A percentile compares a stretch with the other conserved stretches of the same genome.
These are phyloP conservation scores for Nycteola revayana DNA, from an alignment of 2,888 invertebrate species.

Conservation along the genomic window DNA sequence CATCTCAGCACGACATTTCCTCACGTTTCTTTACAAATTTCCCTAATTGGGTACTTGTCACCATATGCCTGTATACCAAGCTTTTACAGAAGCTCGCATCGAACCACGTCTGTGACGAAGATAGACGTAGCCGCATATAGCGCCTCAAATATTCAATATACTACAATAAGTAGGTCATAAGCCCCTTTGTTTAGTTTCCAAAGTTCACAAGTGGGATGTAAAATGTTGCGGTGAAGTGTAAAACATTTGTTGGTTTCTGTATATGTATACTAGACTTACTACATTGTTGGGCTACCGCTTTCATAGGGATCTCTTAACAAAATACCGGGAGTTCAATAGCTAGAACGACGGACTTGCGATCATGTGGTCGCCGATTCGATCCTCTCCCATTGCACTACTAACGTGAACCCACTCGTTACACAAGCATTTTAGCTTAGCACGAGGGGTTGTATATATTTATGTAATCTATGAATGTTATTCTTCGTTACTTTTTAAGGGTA, in stretches of 20 bases:
- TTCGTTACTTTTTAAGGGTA: background rate
- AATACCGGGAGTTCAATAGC: no score
- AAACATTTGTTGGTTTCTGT: constrained; percentile 19
- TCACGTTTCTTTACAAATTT: no score
- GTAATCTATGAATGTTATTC: background rate
- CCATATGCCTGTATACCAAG: no score
- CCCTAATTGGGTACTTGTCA: no score
- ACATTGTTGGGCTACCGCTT: no score
- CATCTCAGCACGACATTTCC: no score
- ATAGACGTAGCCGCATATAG: constrained; percentile 17
- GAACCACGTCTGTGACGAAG: constrained; percentile 4
- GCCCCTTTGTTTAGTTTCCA: constrained; percentile 28
- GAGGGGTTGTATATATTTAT: background rate
- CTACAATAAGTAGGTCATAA: constrained; percentile 29
- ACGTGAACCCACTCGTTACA: no score
- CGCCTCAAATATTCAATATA: constrained; percentile 32
- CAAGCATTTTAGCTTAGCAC: no score
- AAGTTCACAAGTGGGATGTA: constrained; percentile 20
- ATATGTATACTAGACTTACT: background rate
- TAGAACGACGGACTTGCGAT: no score
- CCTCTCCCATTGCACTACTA: no score
- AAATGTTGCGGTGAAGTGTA: constrained; percentile 18
- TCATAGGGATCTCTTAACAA: no score
- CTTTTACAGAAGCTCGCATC: constrained; percentile 14
- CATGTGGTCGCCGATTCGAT: no score